Evolutionary conservation across 2,797 vertebrate genomes (phyloP), one percentile per base, ranked within the genome.

Genomic region (Eutrigla gurnardus): DNA sequence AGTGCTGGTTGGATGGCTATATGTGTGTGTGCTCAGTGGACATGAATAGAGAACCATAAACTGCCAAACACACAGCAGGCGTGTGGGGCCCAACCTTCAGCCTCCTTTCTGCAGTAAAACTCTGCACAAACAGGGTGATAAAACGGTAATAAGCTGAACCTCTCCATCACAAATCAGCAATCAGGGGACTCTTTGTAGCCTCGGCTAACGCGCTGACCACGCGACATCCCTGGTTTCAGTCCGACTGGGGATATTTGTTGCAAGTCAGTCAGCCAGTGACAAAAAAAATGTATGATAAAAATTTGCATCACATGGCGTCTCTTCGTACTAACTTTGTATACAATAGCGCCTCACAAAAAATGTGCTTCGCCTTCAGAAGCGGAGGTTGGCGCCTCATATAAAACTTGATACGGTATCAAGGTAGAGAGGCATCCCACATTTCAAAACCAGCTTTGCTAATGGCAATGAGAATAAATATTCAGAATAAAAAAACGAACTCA

Each of bases 21-120:
- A 12, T 69, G 69, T 58, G 15, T 42, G 7, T n/a, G n/a, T 4
- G 15, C 17, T n/a, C 46, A 25, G 25, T 53, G 43, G 61, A 77
- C 65, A 70, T 68, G 52, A 77, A 75, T 25, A 72, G 33, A 68
- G 42, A 52, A 43, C 52, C 35, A 33, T 36, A 70, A 72, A 80
- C 64, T 52, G 33, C 55, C 40, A 69, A 46, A 77, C 53, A 47
- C 57, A 80, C 52, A 68, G 67, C 60, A 25, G 63, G 61, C 32
- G 36, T 37, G 13, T 13, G 37, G 18, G 50, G 15, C 47, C 58
- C 47, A 42, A 43, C 11, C 64, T 63, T 45, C 72, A 50, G 52
- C 36, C 53, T 53, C 52, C 15, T 58, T 40, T 47, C 36, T 64
- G 46, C 52, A 35, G 52, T 54, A 54, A 54, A 54, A 15, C 32